phyloP scores from a whole-genome alignment of 2,797 vertebrate species.

The Lutra lutra region DNA sequence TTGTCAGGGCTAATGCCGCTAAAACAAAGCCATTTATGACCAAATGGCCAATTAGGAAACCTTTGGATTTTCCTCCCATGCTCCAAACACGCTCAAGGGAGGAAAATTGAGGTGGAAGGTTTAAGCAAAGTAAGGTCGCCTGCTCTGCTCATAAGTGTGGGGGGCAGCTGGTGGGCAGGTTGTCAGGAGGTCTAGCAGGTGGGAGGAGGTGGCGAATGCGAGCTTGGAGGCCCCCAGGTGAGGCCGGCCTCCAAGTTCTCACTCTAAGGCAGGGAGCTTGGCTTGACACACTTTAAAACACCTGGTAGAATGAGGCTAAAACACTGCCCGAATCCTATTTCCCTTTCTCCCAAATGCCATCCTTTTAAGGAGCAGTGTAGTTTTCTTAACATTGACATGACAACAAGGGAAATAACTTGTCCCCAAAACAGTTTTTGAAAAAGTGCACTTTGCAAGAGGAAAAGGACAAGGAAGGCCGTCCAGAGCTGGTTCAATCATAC shows the following conservation, averaged over 20 bases:
- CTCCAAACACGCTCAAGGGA: not conserved
- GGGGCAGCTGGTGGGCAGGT: not conserved
- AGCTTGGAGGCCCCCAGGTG: not conserved
- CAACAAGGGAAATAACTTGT: not conserved
- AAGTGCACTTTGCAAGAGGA: not conserved
- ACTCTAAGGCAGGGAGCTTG: not conserved
- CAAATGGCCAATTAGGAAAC: not conserved
- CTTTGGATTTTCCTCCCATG: conserved; percentile 27
- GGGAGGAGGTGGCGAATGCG: not conserved
- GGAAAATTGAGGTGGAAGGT: not conserved
- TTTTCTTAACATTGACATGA: conserved; percentile 15
- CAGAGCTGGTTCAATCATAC: not conserved
- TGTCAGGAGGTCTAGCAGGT: not conserved
- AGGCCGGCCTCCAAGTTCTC: not conserved
- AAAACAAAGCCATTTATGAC: conserved; percentile 26
- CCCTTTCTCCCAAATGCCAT: not conserved
- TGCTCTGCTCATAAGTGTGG: not conserved
- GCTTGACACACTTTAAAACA: not conserved
- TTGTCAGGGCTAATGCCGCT: not conserved
- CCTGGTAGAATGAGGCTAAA: not conserved
- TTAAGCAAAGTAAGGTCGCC: not conserved
- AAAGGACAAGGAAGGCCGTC: not conserved
- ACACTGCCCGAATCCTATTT: not conserved
- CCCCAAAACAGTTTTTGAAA: not conserved
- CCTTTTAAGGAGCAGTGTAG: not conserved